Evolutionary conservation across 1,140 invertebrate genomes (phyloP).

Genomic region (Pachyrhynchus sulphureomaculatus): DNA sequence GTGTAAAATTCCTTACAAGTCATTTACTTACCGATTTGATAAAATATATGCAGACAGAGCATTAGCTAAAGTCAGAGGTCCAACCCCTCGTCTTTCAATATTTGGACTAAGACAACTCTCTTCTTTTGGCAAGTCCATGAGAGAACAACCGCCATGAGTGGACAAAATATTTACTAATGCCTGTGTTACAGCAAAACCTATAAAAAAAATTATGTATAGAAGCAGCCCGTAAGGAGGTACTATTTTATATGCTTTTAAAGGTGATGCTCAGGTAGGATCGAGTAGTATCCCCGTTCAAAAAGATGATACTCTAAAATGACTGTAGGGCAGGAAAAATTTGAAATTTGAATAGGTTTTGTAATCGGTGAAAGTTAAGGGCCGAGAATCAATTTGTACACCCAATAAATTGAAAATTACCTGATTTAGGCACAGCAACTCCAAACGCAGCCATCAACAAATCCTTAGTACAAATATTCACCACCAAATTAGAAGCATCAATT

Average conservation of each 20-base stretch:
- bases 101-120: conserved; percentile 34
- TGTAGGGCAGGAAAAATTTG: too few relatives aligned
- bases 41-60: conserved; percentile 64
- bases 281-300: too few relatives aligned
- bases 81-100: conserved; percentile 39
- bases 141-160: conserved; percentile 50
- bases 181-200: conserved; percentile 62
- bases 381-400: too few relatives aligned
- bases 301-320: too few relatives aligned
- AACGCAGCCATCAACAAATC: conserved; percentile 55
- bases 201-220: conserved; percentile 14
- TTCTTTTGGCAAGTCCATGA: conserved; percentile 51
- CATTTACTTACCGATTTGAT: conserved; percentile 52
- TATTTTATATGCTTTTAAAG: too few relatives aligned
- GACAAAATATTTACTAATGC: conserved; percentile 61
- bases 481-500: conserved; percentile 56
- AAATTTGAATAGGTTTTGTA: too few relatives aligned
- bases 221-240: neutral
- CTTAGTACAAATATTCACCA: conserved; percentile 64
- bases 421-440: conserved; percentile 37
- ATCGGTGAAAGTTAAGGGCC: too few relatives aligned
- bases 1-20: too few relatives aligned
- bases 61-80: conserved; percentile 60
- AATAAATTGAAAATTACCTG: conserved; percentile 9
- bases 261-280: too few relatives aligned